Percentiles rank a stretch among this genome's conserved stretches.
Evolutionary conservation across 2,113 vertebrate genomes (phyloP).

Genomic region (Uropsilus gracilis): DNA sequence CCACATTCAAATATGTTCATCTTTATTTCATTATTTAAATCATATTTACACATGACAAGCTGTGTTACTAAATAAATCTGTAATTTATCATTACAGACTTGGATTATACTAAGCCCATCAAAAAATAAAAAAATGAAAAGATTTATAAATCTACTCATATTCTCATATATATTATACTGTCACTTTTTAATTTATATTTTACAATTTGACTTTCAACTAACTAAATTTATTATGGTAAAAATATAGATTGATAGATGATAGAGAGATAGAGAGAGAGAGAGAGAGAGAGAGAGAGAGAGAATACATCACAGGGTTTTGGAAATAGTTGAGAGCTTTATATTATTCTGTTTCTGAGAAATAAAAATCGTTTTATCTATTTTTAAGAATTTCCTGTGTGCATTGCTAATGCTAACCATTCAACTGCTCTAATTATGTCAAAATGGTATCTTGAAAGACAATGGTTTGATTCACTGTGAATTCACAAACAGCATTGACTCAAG

Average conservation of each 20-base stretch:
- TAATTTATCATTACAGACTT: neutral
- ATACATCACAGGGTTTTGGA: neutral
- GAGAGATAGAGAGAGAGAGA: neutral
- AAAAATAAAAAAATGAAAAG: slow-evolving; percentile 2
- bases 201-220: slow-evolving; percentile 47
- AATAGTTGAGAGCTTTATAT: slow-evolving; percentile 11
- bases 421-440: slow-evolving; percentile 68
- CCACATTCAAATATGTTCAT: neutral
- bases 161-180: neutral
- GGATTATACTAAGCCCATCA: neutral
- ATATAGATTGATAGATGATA: neutral
- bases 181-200: slow-evolving; percentile 45
- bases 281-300: neutral
- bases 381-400: slow-evolving; percentile 40
- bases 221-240: slow-evolving; percentile 17
- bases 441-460: slow-evolving; percentile 63
- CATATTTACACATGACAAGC: neutral
- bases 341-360: slow-evolving; percentile 51
- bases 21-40: slow-evolving; percentile 41
- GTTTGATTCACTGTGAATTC: slow-evolving; percentile 64
- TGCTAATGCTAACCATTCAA: slow-evolving; percentile 48
- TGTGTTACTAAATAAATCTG: slow-evolving; percentile 35
- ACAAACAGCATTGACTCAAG: slow-evolving; percentile 56
- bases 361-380: slow-evolving; percentile 57
- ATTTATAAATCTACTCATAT: slow-evolving; percentile 28